phyloP scores from a whole-genome alignment of 2,113 vertebrate species.

The Dunckerocampus dactyliophorus region DNA sequence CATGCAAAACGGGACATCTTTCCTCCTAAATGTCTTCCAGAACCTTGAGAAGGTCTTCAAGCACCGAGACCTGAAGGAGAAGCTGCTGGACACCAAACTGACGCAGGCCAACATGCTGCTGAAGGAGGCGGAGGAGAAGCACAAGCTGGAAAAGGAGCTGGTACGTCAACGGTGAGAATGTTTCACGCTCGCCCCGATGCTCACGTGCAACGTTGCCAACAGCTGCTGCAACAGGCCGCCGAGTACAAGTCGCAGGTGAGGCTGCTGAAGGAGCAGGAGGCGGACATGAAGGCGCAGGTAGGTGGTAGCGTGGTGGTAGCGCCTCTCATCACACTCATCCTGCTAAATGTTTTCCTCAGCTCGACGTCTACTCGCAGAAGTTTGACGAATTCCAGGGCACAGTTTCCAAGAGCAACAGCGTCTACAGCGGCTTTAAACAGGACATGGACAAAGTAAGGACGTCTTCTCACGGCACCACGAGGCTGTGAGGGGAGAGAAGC shows the following conservation, averaged over 20 bases:
- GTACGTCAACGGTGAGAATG: slow-evolving; percentile 58
- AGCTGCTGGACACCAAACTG: slow-evolving; percentile 92
- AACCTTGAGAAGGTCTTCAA: slow-evolving; percentile 98
- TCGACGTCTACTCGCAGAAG: slow-evolving; percentile 90
- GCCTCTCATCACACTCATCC: too few relatives aligned
- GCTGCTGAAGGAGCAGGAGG: slow-evolving; percentile 87
- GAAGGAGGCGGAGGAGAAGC: slow-evolving; percentile 84
- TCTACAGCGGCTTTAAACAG: slow-evolving; percentile 92
- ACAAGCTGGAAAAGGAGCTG: slow-evolving; percentile 86
- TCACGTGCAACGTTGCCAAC: slow-evolving; percentile 18
- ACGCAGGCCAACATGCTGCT: slow-evolving; percentile 86
- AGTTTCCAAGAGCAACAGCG: slow-evolving; percentile 89
- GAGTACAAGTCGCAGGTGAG: slow-evolving; percentile 88
- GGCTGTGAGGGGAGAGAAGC: not conserved
- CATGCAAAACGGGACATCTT: too few relatives aligned
- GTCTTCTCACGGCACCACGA: not conserved
- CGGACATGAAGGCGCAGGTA: slow-evolving; percentile 86
- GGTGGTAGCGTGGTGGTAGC: not conserved
- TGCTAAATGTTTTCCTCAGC: slow-evolving; percentile 64
- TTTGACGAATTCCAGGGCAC: slow-evolving; percentile 97
- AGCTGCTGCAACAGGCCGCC: slow-evolving; percentile 87
- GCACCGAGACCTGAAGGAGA: slow-evolving; percentile 94
- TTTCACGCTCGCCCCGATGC: not conserved
- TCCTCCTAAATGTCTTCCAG: slow-evolving; percentile 59
- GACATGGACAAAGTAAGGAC: slow-evolving; percentile 92